Conservation (phyloP, 2,797 vertebrate species). For the Botia kubotai region DNA sequence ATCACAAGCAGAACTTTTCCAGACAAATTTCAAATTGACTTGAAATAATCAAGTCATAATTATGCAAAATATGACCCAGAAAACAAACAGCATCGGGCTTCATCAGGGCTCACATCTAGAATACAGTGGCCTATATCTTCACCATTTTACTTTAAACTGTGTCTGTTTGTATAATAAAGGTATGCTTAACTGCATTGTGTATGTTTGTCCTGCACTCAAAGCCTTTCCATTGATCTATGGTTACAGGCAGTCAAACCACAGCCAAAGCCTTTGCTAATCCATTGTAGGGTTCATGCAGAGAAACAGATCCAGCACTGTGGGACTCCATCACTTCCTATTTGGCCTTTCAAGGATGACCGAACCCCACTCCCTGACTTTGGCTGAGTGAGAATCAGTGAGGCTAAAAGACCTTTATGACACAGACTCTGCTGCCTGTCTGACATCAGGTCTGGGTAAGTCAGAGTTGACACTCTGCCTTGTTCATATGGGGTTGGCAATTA, state of each 20-base stretch:
- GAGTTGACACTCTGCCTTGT: neutral
- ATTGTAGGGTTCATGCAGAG: conserved; percentile 50
- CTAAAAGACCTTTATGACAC: conserved; percentile 36
- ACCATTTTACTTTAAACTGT: neutral
- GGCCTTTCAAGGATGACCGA: conserved; percentile 52
- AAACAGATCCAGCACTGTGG: conserved; percentile 51
- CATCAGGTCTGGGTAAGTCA: neutral
- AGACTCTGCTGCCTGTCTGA: conserved; percentile 14
- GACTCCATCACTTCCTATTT: conserved; percentile 45
- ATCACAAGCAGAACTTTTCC: neutral
- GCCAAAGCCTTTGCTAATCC: conserved; percentile 55
- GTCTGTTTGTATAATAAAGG: conserved; percentile 31
- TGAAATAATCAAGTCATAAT: neutral
- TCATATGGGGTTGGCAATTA: neutral
- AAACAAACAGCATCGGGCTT: neutral
- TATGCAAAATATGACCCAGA: conserved; percentile 23
- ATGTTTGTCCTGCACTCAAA: conserved; percentile 30
- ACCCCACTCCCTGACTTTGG: conserved; percentile 29
- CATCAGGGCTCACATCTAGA: neutral
- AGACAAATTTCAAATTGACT: neutral
- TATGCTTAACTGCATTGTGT: conserved; percentile 40
- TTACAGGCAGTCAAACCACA: conserved; percentile 49
- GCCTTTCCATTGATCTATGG: conserved; percentile 48
- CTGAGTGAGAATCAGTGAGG: conserved; percentile 36
- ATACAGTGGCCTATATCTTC: neutral